phyloP scores from a whole-genome alignment of 1,140 invertebrate species.

The Pteromalus puparum region DNA sequence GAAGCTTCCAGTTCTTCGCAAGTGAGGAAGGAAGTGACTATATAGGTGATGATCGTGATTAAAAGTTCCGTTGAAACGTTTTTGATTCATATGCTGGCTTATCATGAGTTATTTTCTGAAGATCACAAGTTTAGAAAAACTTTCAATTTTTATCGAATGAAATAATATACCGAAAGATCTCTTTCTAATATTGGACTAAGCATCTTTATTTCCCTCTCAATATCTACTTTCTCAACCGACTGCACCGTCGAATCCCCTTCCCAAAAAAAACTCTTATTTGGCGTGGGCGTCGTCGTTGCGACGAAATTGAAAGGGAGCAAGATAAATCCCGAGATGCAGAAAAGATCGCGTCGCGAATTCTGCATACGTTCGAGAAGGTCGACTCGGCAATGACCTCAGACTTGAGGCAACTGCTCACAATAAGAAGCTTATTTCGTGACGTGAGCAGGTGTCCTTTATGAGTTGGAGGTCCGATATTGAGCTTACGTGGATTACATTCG shows the following conservation, averaged over 20 bases:
- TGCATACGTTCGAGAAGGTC: background rate
- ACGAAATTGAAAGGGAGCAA: constrained; percentile 4
- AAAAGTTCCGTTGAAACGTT: too few species aligned
- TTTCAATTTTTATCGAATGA: background rate
- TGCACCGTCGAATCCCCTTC: background rate
- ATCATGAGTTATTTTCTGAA: too few species aligned
- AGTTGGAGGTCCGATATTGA: background rate
- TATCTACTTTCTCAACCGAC: background rate
- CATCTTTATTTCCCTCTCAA: background rate
- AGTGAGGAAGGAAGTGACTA: background rate
- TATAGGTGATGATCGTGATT: too few species aligned
- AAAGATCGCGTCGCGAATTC: constrained; percentile 3
- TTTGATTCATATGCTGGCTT: too few species aligned
- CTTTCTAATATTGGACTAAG: background rate
- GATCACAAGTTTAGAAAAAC: too few species aligned
- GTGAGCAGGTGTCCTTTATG: constrained; percentile 15
- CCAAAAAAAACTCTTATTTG: background rate
- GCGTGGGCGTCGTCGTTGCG: background rate
- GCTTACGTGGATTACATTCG: background rate
- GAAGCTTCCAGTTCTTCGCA: background rate
- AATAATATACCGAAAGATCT: constrained; percentile 2
- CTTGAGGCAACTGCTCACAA: background rate
- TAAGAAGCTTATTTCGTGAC: background rate
- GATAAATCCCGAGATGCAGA: constrained; percentile 5
- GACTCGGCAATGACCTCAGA: background rate